Conservation (phyloP, 2,888 invertebrate genomes). For the Ornithoptera alexandrae region DNA sequence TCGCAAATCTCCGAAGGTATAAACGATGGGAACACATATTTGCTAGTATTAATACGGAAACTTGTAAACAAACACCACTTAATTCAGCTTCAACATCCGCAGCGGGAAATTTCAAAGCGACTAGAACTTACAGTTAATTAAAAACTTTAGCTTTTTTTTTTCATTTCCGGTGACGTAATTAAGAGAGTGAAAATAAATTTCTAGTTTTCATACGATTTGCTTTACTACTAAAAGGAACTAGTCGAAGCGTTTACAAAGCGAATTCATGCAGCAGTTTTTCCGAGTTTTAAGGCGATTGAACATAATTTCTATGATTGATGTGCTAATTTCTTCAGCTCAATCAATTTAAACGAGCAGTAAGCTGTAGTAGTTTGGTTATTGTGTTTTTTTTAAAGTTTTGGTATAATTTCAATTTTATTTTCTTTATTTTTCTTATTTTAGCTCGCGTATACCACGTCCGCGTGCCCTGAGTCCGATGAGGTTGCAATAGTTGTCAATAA, state of each 20-base stretch:
- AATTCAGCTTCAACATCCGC: background rate
- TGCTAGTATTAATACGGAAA: background rate
- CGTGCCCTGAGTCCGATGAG: too few species aligned
- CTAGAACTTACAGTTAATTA: slow-evolving; percentile 11
- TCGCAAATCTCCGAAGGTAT: background rate
- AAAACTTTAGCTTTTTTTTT: slow-evolving; percentile 1
- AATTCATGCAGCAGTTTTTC: background rate
- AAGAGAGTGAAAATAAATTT: background rate
- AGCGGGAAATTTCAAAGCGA: slow-evolving; percentile 5
- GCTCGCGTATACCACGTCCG: too few species aligned
- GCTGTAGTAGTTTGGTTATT: too few species aligned
- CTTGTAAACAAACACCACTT: background rate
- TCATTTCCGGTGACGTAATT: background rate
- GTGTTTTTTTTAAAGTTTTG: too few species aligned
- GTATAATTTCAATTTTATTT: too few species aligned
- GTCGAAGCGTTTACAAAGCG: background rate
- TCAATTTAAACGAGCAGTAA: too few species aligned
- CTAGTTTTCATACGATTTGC: background rate
- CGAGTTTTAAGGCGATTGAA: background rate
- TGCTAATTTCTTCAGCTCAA: too few species aligned
- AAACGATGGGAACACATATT: background rate
- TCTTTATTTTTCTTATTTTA: too few species aligned
- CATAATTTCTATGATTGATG: background rate
- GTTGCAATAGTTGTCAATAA: too few species aligned
- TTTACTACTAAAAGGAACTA: background rate